Evolutionary conservation across 2,797 vertebrate species (phyloP), one percentile per base, ranked within the genome.

Genomic region (Dallia pectoralis): DNA sequence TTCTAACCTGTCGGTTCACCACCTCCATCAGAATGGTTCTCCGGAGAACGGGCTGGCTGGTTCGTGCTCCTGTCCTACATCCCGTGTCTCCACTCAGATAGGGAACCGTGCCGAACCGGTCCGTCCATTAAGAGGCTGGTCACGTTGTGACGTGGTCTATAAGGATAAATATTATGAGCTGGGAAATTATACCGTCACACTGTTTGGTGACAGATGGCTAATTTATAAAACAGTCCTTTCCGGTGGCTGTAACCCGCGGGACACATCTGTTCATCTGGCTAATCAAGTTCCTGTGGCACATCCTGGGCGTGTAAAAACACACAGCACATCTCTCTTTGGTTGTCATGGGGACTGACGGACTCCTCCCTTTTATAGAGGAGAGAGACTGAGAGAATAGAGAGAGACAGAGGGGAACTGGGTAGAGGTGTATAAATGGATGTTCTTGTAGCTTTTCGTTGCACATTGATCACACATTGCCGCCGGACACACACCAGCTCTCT

Each of bases 1-100:
- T 18, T 29, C 25, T 27, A 5, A 9, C 16, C 70, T 48, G 27
- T 18, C 40, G 27, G 62, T 77, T 72, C 81, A 70, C 70, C 22
- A 82, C 77, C 80, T 86, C 86, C 87, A 85, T 88, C 80, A 71
- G 64, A 75, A 25, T 75, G 77, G 76, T 81, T 80, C 73, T 71
- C 79, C 80, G 75, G 82, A 47, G 11, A 9, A 4, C 69, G 25
- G 75, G 2, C 48, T 56, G 19, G 2, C 4, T 30, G 59, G 19
- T 6, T n/a, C 25, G 40, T 15, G 71, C 48, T 44, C 62, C n/a
- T n/a, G 19, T 36, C 63, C n/a, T 53, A 32, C 48, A 14, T 15
- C 19, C 14, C 33, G 29, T 22, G 51, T 22, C 8, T 14, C 63
- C 40, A 44, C 40, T 44, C 11, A 25, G 19, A 12, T 19, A 12